Conservation (phyloP, 2,888 invertebrate genomes). For the Carcina quercana region DNA sequence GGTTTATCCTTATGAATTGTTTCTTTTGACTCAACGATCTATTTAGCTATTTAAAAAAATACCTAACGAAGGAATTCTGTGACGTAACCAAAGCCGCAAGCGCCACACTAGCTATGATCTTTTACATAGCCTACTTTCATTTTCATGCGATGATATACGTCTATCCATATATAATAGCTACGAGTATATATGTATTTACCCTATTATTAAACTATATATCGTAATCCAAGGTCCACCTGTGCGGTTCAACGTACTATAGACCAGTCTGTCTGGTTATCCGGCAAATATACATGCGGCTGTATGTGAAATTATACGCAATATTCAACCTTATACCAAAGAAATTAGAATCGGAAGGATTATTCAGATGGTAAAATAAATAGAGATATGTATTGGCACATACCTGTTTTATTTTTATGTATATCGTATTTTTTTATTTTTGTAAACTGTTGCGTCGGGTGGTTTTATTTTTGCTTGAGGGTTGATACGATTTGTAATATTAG, state of each 20-base stretch:
- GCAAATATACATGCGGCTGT: conserved; percentile 3
- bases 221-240: conserved; percentile 9
- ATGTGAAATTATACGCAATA: background rate
- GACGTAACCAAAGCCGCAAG: too few relatives aligned
- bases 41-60: too few relatives aligned
- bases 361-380: background rate
- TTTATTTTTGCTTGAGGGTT: too few relatives aligned
- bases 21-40: too few relatives aligned
- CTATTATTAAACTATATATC: conserved; percentile 6
- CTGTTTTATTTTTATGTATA: conserved; percentile 9
- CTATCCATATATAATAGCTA: too few relatives aligned
- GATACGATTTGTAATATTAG: too few relatives aligned
- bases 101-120: too few relatives aligned
- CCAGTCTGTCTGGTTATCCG: conserved; percentile 4
- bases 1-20: too few relatives aligned
- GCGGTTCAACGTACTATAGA: conserved; percentile 9
- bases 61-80: too few relatives aligned
- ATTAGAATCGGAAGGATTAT: background rate
- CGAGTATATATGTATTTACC: background rate
- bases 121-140: too few relatives aligned
- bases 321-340: conserved; percentile 1
- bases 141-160: too few relatives aligned
- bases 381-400: conserved; percentile 5
- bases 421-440: conserved; percentile 1
- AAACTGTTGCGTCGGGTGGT: background rate